Percentiles rank a stretch among this genome's conserved stretches.
Conservation (phyloP, 1,140 invertebrate species). For the Chrysopa pallens region DNA sequence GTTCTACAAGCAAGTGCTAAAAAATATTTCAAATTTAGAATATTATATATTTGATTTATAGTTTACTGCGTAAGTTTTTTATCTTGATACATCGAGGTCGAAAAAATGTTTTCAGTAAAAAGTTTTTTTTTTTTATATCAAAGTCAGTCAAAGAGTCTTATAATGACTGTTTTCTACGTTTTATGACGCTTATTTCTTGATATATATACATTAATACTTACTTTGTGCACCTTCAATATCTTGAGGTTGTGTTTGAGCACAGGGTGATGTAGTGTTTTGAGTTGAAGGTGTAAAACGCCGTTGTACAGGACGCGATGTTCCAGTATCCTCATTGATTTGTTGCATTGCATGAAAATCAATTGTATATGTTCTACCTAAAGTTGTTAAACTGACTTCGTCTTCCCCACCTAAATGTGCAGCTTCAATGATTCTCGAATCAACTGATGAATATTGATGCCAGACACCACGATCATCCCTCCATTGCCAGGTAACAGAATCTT, state of each 20-base stretch:
- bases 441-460: constrained; percentile 44
- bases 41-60: too few species aligned
- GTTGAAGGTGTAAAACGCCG: constrained; percentile 30
- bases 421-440: constrained; percentile 50
- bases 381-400: constrained; percentile 84
- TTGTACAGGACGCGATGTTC: constrained; percentile 79
- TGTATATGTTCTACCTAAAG: constrained; percentile 81
- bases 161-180: too few species aligned
- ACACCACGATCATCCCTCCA: constrained; percentile 89
- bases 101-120: too few species aligned
- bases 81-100: too few species aligned
- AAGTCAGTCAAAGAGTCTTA: too few species aligned
- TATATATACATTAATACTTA: neutral
- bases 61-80: too few species aligned
- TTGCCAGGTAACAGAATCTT: constrained; percentile 82
- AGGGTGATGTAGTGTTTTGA: constrained; percentile 12
- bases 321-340: constrained; percentile 95
- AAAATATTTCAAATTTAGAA: too few species aligned
- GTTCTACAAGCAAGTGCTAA: too few species aligned
- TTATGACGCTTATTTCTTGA: too few species aligned
- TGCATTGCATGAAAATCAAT: constrained; percentile 95
- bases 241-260: constrained; percentile 1
- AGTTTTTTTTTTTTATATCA: too few species aligned
- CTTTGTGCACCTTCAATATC: neutral
- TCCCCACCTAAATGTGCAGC: constrained; percentile 84